These are phyloP conservation scores for Eidolon helvum DNA, from an alignment of 2,113 vertebrate genomes.

Conservation along the genomic window DNA sequence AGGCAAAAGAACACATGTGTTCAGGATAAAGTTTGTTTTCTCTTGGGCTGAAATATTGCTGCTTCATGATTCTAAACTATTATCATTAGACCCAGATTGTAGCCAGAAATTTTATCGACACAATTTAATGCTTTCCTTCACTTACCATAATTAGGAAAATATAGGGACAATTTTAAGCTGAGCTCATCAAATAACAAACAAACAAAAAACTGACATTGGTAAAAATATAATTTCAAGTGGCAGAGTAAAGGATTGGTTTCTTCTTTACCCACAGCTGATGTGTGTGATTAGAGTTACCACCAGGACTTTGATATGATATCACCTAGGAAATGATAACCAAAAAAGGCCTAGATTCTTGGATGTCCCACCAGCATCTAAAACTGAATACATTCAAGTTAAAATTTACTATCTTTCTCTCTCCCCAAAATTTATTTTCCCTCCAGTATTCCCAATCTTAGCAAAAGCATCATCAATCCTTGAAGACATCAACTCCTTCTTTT, in stretches of 20 bases:
- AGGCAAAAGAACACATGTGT: constrained; percentile 52
- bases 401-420: not conserved
- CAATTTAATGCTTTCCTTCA: constrained; percentile 54
- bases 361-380: not conserved
- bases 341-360: not conserved
- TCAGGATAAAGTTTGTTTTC: constrained; percentile 65
- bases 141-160: constrained; percentile 35
- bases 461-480: not conserved
- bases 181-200: not conserved
- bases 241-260: not conserved
- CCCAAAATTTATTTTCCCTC: not conserved
- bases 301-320: not conserved
- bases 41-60: constrained; percentile 52
- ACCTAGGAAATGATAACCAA: not conserved
- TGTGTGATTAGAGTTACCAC: not conserved
- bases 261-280: not conserved
- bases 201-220: not conserved
- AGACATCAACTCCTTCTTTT: not conserved
- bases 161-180: not conserved
- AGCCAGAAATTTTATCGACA: constrained; percentile 48
- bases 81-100: constrained; percentile 55
- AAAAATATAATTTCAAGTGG: not conserved
- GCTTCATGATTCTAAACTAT: constrained; percentile 46
- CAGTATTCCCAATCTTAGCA: not conserved
- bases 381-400: not conserved